A percentile compares a stretch with the other conserved stretches of the same genome.
Evolutionary conservation across 37 sponge, comb jelly and placozoan species (phyloP).

Genomic region (Chondrosia reniformis): DNA sequence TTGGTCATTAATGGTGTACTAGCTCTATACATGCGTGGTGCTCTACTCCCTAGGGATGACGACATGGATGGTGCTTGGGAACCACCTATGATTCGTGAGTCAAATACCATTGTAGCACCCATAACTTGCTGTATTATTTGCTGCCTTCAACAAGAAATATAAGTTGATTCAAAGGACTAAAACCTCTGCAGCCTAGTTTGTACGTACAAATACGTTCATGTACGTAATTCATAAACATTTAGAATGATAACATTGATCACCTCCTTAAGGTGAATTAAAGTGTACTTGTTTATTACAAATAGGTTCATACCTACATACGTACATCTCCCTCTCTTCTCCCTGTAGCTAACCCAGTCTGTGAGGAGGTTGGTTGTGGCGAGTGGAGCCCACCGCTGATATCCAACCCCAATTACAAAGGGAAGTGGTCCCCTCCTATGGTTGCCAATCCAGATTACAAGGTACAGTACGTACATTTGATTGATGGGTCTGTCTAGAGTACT

Average conservation of each 20-base stretch:
- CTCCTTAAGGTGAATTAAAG: too few relatives aligned
- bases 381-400: slow-evolving; percentile 85
- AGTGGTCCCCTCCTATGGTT: slow-evolving; percentile 91
- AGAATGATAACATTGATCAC: background rate
- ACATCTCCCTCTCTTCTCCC: background rate
- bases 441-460: slow-evolving; percentile 94
- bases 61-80: slow-evolving; percentile 99
- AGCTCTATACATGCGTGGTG: background rate
- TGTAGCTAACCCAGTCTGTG: slow-evolving; percentile 93
- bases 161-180: background rate
- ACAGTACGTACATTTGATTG: background rate
- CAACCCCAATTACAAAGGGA: slow-evolving; percentile 98
- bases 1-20: background rate
- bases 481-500: too few relatives aligned
- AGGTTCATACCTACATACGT: background rate
- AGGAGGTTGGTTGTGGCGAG: slow-evolving; percentile 91
- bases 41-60: slow-evolving; percentile 74
- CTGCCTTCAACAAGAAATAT: background rate
- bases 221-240: background rate
- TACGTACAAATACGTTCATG: background rate
- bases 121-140: background rate
- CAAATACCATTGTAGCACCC: background rate
- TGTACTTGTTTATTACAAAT: too few relatives aligned
- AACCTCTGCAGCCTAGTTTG: background rate
- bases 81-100: slow-evolving; percentile 83